Evolutionary conservation across 2,888 invertebrate species (phyloP).

Genomic region (Nemotelus pantherinus): DNA sequence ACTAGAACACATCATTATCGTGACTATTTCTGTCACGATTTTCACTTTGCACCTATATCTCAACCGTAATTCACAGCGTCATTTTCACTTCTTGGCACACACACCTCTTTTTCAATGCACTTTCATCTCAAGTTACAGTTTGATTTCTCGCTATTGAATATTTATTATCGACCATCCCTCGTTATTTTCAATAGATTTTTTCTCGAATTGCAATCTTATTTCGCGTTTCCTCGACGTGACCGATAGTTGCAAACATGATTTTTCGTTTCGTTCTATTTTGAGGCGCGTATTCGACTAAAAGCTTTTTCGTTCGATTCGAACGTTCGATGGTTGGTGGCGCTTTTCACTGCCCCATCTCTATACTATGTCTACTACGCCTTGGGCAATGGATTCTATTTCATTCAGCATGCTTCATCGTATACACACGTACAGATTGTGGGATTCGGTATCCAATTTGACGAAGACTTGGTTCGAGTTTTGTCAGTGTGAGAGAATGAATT

Average conservation of each 20-base stretch:
- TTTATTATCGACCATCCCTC: neutral
- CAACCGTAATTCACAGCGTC: too few species aligned
- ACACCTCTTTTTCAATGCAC: too few species aligned
- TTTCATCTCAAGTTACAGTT: too few species aligned
- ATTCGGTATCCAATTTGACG: slow-evolving; percentile 3
- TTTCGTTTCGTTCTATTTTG: slow-evolving; percentile 50
- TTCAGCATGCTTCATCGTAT: neutral
- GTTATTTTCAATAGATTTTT: slow-evolving; percentile 1
- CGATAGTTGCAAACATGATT: slow-evolving; percentile 31
- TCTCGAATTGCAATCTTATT: slow-evolving; percentile 23
- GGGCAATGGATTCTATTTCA: slow-evolving; percentile 25
- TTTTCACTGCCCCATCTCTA: slow-evolving; percentile 25
- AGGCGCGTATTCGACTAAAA: slow-evolving; percentile 49
- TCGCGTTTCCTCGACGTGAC: slow-evolving; percentile 2
- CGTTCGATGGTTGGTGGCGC: slow-evolving; percentile 32
- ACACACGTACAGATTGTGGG: neutral
- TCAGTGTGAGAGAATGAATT: slow-evolving; percentile 8
- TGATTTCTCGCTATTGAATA: neutral
- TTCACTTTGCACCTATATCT: too few species aligned
- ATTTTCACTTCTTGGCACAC: too few species aligned
- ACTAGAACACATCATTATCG: too few species aligned
- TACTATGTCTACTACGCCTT: neutral
- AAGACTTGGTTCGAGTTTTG: slow-evolving; percentile 4
- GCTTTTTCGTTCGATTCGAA: slow-evolving; percentile 50
- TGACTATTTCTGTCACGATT: too few species aligned